Evolutionary conservation across 2,888 invertebrate species (phyloP), one percentile per base, ranked within the genome.

Genomic region (Girardia tigrina): DNA sequence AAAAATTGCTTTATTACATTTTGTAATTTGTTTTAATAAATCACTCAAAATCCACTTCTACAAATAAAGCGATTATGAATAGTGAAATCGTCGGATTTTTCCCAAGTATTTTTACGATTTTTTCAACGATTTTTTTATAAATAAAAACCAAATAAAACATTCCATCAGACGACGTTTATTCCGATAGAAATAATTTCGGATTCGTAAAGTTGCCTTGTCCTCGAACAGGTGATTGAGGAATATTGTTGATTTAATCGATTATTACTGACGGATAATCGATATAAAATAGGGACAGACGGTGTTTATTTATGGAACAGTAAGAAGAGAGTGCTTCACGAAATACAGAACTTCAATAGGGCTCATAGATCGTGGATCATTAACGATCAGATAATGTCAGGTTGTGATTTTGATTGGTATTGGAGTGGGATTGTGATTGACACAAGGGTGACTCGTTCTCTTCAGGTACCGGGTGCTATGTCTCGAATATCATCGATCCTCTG

Each of bases 271-370:
- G n/a, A n/a, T n/a, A n/a, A n/a, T n/a, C n/a, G n/a, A n/a, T 56
- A 56, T 56, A 12, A 56, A 56, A 56, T 56, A 56, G 56, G n/a
- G 2, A 56, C 56, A 6, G 56, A 56, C 23, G 4, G 8, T 16
- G 56, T 56, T 56, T 56, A 56, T 56, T 56, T 56, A n/a, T 56
- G 56, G 56, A 56, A 56, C 23, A 56, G n/a, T 56, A 2, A 4
- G n/a, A 56, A 56, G n/a, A 56, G 23, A 56, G n/a, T 56, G n/a
- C 23, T 56, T 6, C n/a, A 56, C 23, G 56, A 56, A 56, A 56
- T 56, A 8, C 56, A 56, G 23, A 56, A 56, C 23, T 56, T 56
- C n/a, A 4, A 56, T 8, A n/a, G 56, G 6, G 56, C n/a, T 12
- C 4, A 56, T 56, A 56, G 23, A 56, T 20, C 56, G 23, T 56